Base-by-base conservation (phyloP, 2,797 vertebrate species). In the Periparus ater region DNA sequence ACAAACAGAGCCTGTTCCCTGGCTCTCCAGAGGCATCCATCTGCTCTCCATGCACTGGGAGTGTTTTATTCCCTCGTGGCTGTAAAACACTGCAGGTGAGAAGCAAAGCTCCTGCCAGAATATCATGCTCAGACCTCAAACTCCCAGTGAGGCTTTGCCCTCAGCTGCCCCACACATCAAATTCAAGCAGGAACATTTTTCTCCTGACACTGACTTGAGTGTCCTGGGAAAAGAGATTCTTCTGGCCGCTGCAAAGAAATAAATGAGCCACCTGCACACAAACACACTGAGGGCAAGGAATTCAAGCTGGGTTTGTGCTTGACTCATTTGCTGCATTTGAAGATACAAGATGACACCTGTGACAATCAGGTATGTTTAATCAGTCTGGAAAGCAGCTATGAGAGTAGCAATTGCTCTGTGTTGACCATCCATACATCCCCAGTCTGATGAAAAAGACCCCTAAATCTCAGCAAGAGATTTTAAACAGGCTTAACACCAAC, bases 51-150 rank as follows among this genome's bases (percentile, higher is more conserved):
- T 0, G 15, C 25, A 44, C 61, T 84, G 66, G 16, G n/a, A 63
- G 53, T 1, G 13, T 14, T 73, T 58, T 27, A 54, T 30, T 75
- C 40, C 51, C 60, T 29, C 1, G 0, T 8, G 21, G 40, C 53
- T 74, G 40, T 34, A 20, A 44, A 61, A n/a, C 22, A 44, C 29
- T 47, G 22, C 25, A n/a, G 55, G 8, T 15, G 22, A 80, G 36
- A 66, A 80, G 61, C 65, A 51, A 60, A 45, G 11, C 16, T 66
- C 9, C 40, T 10, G 19, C 23, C 65, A 42, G 38, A 5, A 29
- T 4, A 14, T 13, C 0, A 0, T 7, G 29, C 60, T n/a, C 65
- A 51, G 47, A 53, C 7, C 50, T 25, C 66, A 14, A 20, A 36
- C 5, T 19, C 36, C 29, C 17, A 1, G 44, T 0, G 0, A 73